Percentiles rank a stretch among this genome's conserved stretches.
Evolutionary conservation across 2,888 invertebrate species (phyloP).

Genomic region (Synergus laeviventris): DNA sequence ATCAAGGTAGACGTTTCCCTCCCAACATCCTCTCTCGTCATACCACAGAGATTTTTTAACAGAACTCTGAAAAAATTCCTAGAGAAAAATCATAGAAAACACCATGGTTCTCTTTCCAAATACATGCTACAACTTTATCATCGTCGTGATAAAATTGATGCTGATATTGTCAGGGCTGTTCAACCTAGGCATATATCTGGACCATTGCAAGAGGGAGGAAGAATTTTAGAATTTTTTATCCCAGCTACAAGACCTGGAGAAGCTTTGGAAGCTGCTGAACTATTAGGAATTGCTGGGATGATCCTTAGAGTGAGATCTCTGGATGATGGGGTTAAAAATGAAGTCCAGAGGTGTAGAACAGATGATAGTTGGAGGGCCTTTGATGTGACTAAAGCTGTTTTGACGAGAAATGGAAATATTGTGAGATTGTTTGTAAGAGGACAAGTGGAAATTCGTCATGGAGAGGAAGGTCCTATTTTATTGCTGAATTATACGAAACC

Average conservation of each 20-base stretch:
- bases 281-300: slow-evolving; percentile 65
- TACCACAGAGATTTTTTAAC: slow-evolving; percentile 55
- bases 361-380: slow-evolving; percentile 70
- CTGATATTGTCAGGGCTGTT: slow-evolving; percentile 68
- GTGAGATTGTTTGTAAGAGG: slow-evolving; percentile 65
- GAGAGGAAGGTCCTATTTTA: slow-evolving; percentile 63
- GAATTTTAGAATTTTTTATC: slow-evolving; percentile 66
- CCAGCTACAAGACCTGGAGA: slow-evolving; percentile 63
- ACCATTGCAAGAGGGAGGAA: slow-evolving; percentile 60
- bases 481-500: slow-evolving; percentile 68
- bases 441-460: slow-evolving; percentile 55
- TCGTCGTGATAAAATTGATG: slow-evolving; percentile 61
- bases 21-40: slow-evolving; percentile 59
- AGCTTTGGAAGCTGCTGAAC: slow-evolving; percentile 65
- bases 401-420: slow-evolving; percentile 51
- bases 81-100: slow-evolving; percentile 52
- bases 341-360: slow-evolving; percentile 58
- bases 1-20: slow-evolving; percentile 68
- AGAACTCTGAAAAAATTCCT: slow-evolving; percentile 49
- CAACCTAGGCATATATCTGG: slow-evolving; percentile 65
- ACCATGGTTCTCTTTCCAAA: slow-evolving; percentile 61
- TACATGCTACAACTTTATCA: slow-evolving; percentile 71
- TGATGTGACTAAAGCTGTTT: slow-evolving; percentile 65
- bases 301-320: slow-evolving; percentile 64
- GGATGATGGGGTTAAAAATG: slow-evolving; percentile 50